Evolutionary conservation across 2,797 vertebrate species (phyloP).

Genomic region (Hoplostethus atlanticus): DNA sequence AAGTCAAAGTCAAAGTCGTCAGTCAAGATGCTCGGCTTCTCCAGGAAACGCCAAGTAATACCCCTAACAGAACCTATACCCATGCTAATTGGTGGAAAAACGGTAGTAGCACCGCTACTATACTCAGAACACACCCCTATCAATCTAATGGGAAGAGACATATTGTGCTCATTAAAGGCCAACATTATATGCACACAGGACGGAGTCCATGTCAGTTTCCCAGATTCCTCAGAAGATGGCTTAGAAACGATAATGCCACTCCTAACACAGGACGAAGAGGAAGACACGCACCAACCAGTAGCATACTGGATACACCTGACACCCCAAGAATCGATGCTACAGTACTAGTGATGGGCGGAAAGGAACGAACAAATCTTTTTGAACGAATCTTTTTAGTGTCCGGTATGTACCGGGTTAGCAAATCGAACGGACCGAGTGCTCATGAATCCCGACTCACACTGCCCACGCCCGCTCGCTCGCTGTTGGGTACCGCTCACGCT

Average conservation of each 20-base stretch:
- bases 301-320: neutral
- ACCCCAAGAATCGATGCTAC: neutral
- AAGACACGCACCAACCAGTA: neutral
- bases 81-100: neutral
- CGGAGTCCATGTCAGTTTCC: neutral
- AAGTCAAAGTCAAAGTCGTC: neutral
- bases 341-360: neutral
- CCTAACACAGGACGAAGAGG: neutral
- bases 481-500: no score
- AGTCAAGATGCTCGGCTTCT: slow-evolving; percentile 3
- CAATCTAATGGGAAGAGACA: neutral
- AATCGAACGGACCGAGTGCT: no score
- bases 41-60: neutral
- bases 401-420: no score
- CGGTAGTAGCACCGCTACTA: neutral
- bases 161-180: neutral
- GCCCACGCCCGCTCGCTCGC: no score
- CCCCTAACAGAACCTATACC: neutral
- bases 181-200: neutral
- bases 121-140: neutral
- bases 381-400: no score
- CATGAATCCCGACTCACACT: no score
- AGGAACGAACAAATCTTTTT: no score
- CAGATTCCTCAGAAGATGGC: neutral
- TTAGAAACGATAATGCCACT: no score